These are phyloP conservation scores for Cremastinae sp. DNA, from an alignment of 2,888 invertebrate species.

Conservation along the genomic window DNA sequence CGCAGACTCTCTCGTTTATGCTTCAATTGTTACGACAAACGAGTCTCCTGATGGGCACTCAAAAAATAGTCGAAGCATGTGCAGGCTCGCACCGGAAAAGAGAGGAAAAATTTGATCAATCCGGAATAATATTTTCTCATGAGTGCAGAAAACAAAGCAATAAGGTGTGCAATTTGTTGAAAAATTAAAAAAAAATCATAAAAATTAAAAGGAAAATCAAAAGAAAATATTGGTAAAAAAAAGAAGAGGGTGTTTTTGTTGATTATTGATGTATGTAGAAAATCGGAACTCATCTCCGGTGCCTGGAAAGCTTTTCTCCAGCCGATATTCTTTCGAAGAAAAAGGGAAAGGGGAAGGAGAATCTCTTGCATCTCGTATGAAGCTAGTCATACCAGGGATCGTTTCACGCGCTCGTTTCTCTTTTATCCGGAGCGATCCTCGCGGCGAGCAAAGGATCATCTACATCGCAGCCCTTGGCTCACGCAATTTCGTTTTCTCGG, in stretches of 20 bases:
- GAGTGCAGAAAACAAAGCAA: too few relatives aligned
- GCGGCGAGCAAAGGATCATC: slow-evolving; percentile 34
- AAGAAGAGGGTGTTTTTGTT: slow-evolving; percentile 28
- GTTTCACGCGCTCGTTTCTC: slow-evolving; percentile 25
- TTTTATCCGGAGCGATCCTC: slow-evolving; percentile 23
- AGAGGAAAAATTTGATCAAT: too few relatives aligned
- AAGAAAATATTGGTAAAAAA: slow-evolving; percentile 1
- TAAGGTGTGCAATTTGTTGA: too few relatives aligned
- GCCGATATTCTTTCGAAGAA: not conserved
- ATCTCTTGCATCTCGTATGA: too few relatives aligned
- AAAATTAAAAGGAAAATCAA: not conserved
- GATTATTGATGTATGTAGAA: slow-evolving; percentile 49
- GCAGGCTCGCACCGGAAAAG: too few relatives aligned
- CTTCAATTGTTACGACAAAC: not conserved
- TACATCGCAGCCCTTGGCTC: slow-evolving; percentile 35
- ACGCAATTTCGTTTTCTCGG: slow-evolving; percentile 62
- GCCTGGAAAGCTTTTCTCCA: slow-evolving; percentile 51
- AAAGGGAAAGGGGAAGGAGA: too few relatives aligned
- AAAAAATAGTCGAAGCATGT: not conserved
- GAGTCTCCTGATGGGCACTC: not conserved
- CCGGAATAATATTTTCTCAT: too few relatives aligned
- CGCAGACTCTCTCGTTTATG: not conserved
- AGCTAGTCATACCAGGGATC: too few relatives aligned
- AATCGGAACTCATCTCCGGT: slow-evolving; percentile 61
- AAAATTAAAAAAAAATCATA: too few relatives aligned